Percentiles rank a stretch among this genome's conserved stretches.
These are phyloP conservation scores for Lordiphosa stackelbergi DNA, from an alignment of 1,140 invertebrate species.

Conservation along the genomic window DNA sequence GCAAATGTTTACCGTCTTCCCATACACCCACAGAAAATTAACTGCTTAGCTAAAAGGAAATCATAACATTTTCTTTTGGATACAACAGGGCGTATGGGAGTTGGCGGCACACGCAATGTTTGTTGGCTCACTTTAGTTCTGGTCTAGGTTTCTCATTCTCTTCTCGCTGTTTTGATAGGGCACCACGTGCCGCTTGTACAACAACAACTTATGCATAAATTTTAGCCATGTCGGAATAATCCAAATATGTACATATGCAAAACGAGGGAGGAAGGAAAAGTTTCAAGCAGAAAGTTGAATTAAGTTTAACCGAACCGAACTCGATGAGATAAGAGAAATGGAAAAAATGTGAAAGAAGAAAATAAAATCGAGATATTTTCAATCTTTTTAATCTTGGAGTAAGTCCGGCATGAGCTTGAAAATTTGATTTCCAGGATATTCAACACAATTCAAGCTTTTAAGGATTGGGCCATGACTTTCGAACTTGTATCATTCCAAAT, in stretches of 20 bases:
- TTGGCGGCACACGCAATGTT: slow-evolving; percentile 25
- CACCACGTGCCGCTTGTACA: slow-evolving; percentile 37
- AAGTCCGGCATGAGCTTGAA: too few relatives aligned
- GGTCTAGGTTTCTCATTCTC: neutral
- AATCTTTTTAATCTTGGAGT: too few relatives aligned
- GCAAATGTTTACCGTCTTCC: neutral
- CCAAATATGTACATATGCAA: slow-evolving; percentile 26
- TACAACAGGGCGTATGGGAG: slow-evolving; percentile 3
- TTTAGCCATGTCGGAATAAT: slow-evolving; percentile 29
- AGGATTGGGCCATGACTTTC: too few relatives aligned
- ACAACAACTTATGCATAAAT: slow-evolving; percentile 39
- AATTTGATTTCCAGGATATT: too few relatives aligned
- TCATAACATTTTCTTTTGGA: slow-evolving; percentile 45
- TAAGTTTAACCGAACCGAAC: too few relatives aligned
- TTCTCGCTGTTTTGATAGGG: slow-evolving; percentile 28
- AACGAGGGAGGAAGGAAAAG: neutral
- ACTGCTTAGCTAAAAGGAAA: slow-evolving; percentile 41
- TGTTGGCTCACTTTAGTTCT: slow-evolving; percentile 29
- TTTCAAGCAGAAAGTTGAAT: neutral
- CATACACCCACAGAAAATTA: slow-evolving; percentile 25
- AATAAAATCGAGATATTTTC: too few relatives aligned
- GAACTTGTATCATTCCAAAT: too few relatives aligned
- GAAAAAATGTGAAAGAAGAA: too few relatives aligned
- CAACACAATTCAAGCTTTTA: too few relatives aligned
- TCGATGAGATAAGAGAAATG: neutral